A percentile compares a stretch with the other conserved stretches of the same genome.
Evolutionary conservation across 2,797 vertebrate genomes (phyloP).

Genomic region (Holocentrus rufus): DNA sequence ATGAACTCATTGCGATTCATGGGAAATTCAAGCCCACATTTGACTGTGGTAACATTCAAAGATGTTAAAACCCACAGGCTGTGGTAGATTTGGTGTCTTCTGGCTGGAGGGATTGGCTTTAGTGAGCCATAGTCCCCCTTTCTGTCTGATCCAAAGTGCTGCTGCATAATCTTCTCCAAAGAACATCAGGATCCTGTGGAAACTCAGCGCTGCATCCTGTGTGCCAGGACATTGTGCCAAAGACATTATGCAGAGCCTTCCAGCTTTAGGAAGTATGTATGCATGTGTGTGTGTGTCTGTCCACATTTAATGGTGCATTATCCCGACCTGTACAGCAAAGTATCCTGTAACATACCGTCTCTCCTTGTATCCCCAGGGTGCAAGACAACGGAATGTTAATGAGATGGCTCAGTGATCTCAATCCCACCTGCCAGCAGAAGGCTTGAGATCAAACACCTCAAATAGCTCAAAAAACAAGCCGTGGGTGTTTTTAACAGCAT

Average conservation of each 20-base stretch:
- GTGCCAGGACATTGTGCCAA: conserved; percentile 17
- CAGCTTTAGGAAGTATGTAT: neutral
- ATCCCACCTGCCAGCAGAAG: conserved; percentile 15
- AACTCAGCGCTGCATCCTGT: conserved; percentile 22
- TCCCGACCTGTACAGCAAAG: neutral
- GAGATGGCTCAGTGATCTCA: conserved; percentile 7
- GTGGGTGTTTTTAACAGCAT: neutral
- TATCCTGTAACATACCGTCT: neutral
- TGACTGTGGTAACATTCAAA: conserved; percentile 40
- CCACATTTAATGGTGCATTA: neutral
- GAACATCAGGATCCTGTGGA: conserved; percentile 35
- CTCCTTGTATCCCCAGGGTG: neutral
- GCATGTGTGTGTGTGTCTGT: neutral
- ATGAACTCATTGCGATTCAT: conserved; percentile 16
- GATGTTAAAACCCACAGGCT: conserved; percentile 27
- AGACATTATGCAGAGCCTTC: conserved; percentile 31
- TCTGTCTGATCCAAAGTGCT: conserved; percentile 31
- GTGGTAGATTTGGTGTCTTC: neutral
- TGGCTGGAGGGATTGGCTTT: conserved; percentile 27
- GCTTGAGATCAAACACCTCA: neutral
- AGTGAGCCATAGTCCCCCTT: conserved; percentile 12
- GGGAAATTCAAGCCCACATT: neutral
- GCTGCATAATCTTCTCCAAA: conserved; percentile 36
- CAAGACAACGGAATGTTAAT: conserved; percentile 8
- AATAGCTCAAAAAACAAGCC: neutral